Evolutionary conservation across 2,113 vertebrate genomes (phyloP), one percentile per base, ranked within the genome.

Genomic region (Microtus montanus): DNA sequence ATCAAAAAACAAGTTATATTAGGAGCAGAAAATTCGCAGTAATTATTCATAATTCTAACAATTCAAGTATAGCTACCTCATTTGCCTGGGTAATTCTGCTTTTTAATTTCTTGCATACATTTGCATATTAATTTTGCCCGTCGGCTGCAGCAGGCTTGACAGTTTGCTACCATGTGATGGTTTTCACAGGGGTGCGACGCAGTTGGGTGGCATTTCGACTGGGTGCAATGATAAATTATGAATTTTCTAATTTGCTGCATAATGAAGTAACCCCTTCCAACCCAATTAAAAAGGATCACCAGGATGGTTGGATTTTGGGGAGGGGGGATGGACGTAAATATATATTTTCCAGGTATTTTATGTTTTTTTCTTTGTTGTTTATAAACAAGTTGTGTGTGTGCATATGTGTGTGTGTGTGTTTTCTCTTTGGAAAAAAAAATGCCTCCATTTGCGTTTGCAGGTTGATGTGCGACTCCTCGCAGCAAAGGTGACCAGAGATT

Each of bases 41-140:
- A 99, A 99, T 99, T 99, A 99, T 99, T 99, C 99, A 99, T 99
- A 99, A 99, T 99, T 99, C 99, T 99, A 99, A 99, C 99, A 99
- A 99, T 99, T 99, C 99, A 99, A 99, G 99, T 99, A 99, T 99
- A 99, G 99, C 99, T 99, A 99, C 99, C 99, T 99, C 99, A 99
- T 99, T 99, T 99, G 99, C 99, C 99, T 99, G 99, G 99, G 99
- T 99, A 99, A 99, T 99, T 99, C 99, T 99, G 99, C 99, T 99
- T 99, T 99, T 99, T 99, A 99, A 99, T 99, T 99, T 99, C 99
- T 99, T 99, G 99, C 99, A 99, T 99, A 99, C 98, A 99, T 99
- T 99, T 99, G 99, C 99, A 99, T 99, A 99, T 99, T 99, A 99
- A 99, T 99, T 99, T 99, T 99, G 99, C 99, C 99, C 99, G 98